These are phyloP conservation scores for Sprattus sprattus DNA, from an alignment of 2,113 vertebrate species.

Conservation along the genomic window DNA sequence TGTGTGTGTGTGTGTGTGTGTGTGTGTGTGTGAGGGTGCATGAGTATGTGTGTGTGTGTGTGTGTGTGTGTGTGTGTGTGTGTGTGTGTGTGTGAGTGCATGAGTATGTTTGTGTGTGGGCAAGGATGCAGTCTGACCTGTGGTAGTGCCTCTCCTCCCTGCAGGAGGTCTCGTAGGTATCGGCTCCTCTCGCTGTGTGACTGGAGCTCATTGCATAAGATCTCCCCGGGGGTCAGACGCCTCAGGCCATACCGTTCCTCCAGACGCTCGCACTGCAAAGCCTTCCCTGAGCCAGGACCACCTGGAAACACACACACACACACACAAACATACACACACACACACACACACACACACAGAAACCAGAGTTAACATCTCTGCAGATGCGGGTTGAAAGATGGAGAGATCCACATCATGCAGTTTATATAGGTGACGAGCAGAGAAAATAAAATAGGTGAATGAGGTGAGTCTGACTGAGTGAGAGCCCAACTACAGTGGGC, in stretches of 20 bases:
- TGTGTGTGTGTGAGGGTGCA: not conserved
- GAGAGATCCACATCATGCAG: too few species aligned
- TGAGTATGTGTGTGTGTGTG: not conserved
- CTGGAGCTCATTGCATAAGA: constrained; percentile 78
- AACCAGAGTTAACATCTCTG: not conserved
- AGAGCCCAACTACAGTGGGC: too few species aligned
- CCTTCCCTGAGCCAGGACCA: constrained; percentile 89
- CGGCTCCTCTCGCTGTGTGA: constrained; percentile 79
- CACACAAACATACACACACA: constrained; percentile 20
- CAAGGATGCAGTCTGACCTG: constrained; percentile 66
- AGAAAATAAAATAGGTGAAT: too few species aligned
- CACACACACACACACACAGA: not conserved
- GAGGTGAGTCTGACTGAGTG: too few species aligned
- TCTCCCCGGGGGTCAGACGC: constrained; percentile 71
- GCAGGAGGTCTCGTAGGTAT: constrained; percentile 76
- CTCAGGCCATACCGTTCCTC: constrained; percentile 81
- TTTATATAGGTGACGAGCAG: too few species aligned
- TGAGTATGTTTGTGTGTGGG: too few species aligned
- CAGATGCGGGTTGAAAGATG: too few species aligned
- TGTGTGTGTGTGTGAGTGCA: not conserved
- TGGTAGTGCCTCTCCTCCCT: constrained; percentile 78
- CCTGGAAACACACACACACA: constrained; percentile 66
- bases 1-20: not conserved
- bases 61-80: not conserved
- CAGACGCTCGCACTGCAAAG: constrained; percentile 82